A percentile compares a stretch with the other conserved stretches of the same genome.
Evolutionary conservation across 1,140 invertebrate genomes (phyloP).

Genomic region (Sitobion miscanthi): DNA sequence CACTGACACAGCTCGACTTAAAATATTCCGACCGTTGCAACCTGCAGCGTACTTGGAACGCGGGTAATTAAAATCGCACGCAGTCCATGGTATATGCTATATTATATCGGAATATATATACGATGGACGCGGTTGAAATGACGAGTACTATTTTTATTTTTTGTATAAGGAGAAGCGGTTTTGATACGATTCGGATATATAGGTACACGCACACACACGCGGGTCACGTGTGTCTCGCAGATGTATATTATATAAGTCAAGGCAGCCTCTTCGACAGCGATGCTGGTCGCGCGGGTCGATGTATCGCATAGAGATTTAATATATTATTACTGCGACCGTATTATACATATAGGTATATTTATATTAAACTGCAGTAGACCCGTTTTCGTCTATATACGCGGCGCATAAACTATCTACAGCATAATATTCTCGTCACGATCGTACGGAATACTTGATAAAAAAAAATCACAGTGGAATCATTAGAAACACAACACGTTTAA

Average conservation of each 20-base stretch:
- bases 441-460: conserved; percentile 13
- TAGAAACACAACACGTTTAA: conserved; percentile 1
- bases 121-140: background rate
- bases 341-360: background rate
- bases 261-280: background rate
- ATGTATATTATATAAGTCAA: conserved; percentile 20
- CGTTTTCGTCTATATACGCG: background rate
- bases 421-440: conserved; percentile 13
- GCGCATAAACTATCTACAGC: background rate
- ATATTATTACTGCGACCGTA: background rate
- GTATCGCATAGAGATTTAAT: background rate
- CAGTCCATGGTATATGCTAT: background rate
- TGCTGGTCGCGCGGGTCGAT: background rate
- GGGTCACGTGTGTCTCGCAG: background rate
- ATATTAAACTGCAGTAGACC: background rate
- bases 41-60: background rate
- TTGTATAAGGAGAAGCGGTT: conserved; percentile 1
- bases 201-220: background rate
- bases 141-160: conserved; percentile 4
- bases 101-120: background rate
- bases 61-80: background rate
- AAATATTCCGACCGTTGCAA: conserved; percentile 9
- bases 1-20: conserved; percentile 3
- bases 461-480: background rate
- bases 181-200: background rate